A percentile compares a stretch with the other conserved stretches of the same genome.
These are phyloP conservation scores for Lordiphosa mommai DNA, from an alignment of 1,140 invertebrate species.

Conservation along the genomic window DNA sequence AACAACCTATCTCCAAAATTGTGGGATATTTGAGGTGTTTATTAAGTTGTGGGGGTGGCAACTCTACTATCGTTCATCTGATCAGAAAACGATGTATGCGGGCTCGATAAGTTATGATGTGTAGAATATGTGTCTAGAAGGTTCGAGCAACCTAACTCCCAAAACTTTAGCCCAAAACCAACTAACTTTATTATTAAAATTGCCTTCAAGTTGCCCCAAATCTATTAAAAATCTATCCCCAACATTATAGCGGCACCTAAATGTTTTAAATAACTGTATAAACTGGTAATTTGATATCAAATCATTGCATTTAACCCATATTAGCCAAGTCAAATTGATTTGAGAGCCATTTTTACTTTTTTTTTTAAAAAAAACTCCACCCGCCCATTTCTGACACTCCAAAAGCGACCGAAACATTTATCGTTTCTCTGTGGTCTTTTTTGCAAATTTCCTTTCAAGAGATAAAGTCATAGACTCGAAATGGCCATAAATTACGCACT, in stretches of 20 bases:
- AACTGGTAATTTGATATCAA: slow-evolving; percentile 42
- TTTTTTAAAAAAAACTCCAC: background rate
- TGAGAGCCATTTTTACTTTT: slow-evolving; percentile 20
- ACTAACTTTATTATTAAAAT: slow-evolving; percentile 16
- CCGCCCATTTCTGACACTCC: slow-evolving; percentile 45
- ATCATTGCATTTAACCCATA: slow-evolving; percentile 61
- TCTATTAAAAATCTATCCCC: slow-evolving; percentile 1
- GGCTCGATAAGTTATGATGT: too few relatives aligned
- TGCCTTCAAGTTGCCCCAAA: slow-evolving; percentile 12
- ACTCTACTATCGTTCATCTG: too few relatives aligned
- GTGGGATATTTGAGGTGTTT: too few relatives aligned
- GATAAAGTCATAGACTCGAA: slow-evolving; percentile 60
- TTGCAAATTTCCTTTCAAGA: slow-evolving; percentile 73
- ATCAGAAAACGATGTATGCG: too few relatives aligned
- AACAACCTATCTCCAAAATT: too few relatives aligned
- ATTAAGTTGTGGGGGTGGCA: too few relatives aligned
- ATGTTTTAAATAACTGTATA: slow-evolving; percentile 28
- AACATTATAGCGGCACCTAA: slow-evolving; percentile 38
- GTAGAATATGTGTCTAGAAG: too few relatives aligned
- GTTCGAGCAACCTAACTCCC: too few relatives aligned
- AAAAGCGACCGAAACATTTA: slow-evolving; percentile 31
- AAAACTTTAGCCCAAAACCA: too few relatives aligned
- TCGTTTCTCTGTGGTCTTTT: slow-evolving; percentile 26
- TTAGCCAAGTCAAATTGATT: slow-evolving; percentile 64
- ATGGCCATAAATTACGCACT: slow-evolving; percentile 72